phyloP scores from a whole-genome alignment of 2,113 vertebrate species.

The Carassius auratus region DNA sequence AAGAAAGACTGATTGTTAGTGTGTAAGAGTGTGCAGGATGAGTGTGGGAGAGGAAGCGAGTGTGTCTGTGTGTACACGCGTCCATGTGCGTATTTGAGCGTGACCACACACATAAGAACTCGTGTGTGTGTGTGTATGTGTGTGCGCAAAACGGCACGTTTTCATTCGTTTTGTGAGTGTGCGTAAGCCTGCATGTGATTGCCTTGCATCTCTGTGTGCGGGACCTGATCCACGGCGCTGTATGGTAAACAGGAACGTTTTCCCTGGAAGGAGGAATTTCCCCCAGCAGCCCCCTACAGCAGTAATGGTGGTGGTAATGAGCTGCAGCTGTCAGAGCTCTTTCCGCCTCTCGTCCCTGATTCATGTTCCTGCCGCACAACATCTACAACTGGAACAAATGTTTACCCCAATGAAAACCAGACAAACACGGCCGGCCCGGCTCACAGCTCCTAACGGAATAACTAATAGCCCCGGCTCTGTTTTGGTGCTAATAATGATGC shows the following conservation, averaged over 20 bases:
- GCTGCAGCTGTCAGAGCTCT: constrained; percentile 83
- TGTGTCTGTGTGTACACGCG: constrained; percentile 50
- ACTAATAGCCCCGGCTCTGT: constrained; percentile 50
- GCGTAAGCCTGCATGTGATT: constrained; percentile 40
- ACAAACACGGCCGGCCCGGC: constrained; percentile 69
- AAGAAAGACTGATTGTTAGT: constrained; percentile 51
- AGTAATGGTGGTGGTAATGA: constrained; percentile 80
- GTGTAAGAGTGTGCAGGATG: constrained; percentile 47
- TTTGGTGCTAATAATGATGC: constrained; percentile 55
- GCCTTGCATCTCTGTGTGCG: constrained; percentile 48
- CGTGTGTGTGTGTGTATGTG: constrained; percentile 45
- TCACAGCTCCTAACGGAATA: constrained; percentile 51
- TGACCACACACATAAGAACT: background rate
- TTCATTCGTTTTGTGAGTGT: constrained; percentile 46
- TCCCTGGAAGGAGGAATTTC: constrained; percentile 74
- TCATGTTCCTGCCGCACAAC: constrained; percentile 84
- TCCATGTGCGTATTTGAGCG: constrained; percentile 6
- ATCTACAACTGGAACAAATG: constrained; percentile 87
- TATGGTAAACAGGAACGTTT: constrained; percentile 69
- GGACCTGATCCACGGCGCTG: constrained; percentile 57
- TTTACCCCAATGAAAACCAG: constrained; percentile 83
- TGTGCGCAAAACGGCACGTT: background rate
- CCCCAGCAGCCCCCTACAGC: constrained; percentile 72
- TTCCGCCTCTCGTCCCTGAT: constrained; percentile 79
- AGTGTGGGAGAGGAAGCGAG: constrained; percentile 45